Evolutionary conservation across 2,113 vertebrate species (phyloP).

Genomic region (Rousettus leschenaultii): DNA sequence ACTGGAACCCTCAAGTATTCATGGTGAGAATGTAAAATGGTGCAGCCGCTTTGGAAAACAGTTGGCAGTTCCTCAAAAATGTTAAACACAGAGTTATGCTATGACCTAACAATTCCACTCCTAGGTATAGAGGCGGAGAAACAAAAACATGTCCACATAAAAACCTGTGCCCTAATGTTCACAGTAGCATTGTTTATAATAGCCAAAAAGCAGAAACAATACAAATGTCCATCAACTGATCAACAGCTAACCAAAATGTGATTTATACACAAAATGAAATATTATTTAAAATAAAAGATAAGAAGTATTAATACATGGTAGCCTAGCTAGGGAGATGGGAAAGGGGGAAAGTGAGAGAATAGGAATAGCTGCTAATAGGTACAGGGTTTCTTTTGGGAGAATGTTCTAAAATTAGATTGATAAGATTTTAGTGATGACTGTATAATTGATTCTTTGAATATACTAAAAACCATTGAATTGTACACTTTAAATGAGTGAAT

Average conservation of each 20-base stretch:
- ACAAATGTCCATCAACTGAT: not conserved
- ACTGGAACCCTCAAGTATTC: not conserved
- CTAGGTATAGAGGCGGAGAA: not conserved
- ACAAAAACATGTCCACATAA: not conserved
- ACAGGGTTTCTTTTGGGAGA: not conserved
- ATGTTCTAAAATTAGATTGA: not conserved
- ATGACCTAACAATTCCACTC: not conserved
- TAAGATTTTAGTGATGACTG: not conserved
- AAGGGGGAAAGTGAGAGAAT: not conserved
- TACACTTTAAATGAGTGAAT: not conserved
- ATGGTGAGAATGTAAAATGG: not conserved
- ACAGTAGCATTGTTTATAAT: not conserved
- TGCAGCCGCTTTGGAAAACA: not conserved
- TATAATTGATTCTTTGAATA: not conserved
- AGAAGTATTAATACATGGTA: not conserved
- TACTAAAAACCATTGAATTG: not conserved
- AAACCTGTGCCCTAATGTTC: not conserved
- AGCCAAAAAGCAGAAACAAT: not conserved
- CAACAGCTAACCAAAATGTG: not conserved
- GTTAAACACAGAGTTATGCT: not conserved
- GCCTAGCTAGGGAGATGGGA: not conserved
- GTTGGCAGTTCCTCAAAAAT: not conserved
- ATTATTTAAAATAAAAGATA: not conserved
- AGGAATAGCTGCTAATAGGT: not conserved
- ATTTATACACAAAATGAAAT: not conserved